Base-by-base conservation (phyloP, 2,113 vertebrate genomes). In the Chelonoidis abingdonii region DNA sequence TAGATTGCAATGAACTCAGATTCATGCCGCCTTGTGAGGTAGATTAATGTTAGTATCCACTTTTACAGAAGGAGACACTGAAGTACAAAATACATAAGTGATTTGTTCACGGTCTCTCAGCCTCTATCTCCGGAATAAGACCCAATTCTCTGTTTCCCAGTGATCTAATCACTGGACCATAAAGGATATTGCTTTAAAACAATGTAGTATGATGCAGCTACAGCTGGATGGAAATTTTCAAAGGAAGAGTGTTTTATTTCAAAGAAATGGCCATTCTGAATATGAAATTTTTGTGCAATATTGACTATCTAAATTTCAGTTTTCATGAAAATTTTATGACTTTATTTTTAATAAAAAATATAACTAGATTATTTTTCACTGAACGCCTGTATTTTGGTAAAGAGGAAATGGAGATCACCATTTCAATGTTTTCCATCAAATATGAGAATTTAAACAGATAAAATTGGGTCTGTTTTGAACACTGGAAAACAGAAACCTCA, bases 141-240 rank as follows among this genome's bases (percentile, higher is more conserved):
- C 31, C 35, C 0, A 0, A 1, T 1, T 14, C 1, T 5, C 0
- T 50, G 81, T 53, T 50, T 87, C 2, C 8, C 35, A 75, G 22
- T 9, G 27, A 8, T 27, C 44, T 47, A 25, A 29, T 2, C 44
- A 47, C 41, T 8, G 13, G 41, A 27, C 75, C 7, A 25, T 47
- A 78, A 78, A 44, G 3, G 44, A 5, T 78, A 27, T 25, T 78
- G 3, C 12, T 78, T 78, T 27, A 54, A 54, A 54, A 78, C 38
- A 76, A 27, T 7, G 27, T 12, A 47, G 7, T 8, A 6, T 29
- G 41, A 47, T 78, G 41, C 10, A 14, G 2, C 11, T 78, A 47
- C 11, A 47, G 25, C 41, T 47, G 41, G 12, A 13, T 78, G 25
- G 41, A 78, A 25, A 47, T 47, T 78, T 78, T 44, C 41, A 78